A percentile compares a stretch with the other conserved stretches of the same genome.
These are phyloP conservation scores for Dicranocentrus wangi DNA, from an alignment of 2,888 invertebrate species.

Conservation along the genomic window DNA sequence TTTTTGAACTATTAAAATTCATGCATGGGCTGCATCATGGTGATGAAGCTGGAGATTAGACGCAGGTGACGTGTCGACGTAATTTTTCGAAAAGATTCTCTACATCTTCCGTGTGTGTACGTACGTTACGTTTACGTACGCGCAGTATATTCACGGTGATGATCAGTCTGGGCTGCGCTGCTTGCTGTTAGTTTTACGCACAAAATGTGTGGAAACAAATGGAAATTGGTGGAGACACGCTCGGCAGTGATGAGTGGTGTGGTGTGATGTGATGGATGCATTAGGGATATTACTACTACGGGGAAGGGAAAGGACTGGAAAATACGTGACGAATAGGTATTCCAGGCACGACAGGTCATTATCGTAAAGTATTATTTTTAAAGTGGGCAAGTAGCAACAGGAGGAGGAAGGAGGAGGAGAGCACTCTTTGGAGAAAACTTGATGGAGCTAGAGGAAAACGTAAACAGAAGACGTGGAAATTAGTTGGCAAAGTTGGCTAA, in stretches of 20 bases:
- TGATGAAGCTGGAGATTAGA: constrained; percentile 16
- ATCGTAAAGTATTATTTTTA: too few species aligned
- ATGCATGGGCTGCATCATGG: not conserved
- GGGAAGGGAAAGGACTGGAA: too few species aligned
- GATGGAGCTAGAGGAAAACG: not conserved
- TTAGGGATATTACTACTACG: too few species aligned
- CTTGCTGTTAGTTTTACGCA: not conserved
- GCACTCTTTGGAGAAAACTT: not conserved
- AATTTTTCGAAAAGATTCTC: constrained; percentile 1
- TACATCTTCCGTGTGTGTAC: too few species aligned
- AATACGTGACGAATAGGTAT: too few species aligned
- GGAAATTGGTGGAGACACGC: too few species aligned
- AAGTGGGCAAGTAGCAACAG: too few species aligned
- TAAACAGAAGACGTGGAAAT: not conserved
- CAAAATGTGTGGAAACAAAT: not conserved
- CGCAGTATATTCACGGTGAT: not conserved
- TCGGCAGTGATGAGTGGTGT: too few species aligned
- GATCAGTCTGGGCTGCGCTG: not conserved
- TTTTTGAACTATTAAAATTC: constrained; percentile 6
- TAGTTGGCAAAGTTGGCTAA: constrained; percentile 1
- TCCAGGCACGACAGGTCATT: too few species aligned
- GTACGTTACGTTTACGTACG: too few species aligned
- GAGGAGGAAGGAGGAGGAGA: too few species aligned
- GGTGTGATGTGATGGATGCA: too few species aligned
- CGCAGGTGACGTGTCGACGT: constrained; percentile 1